Base-by-base conservation (phyloP, 2,797 vertebrate genomes). In the Sebastolobus altivelis region DNA sequence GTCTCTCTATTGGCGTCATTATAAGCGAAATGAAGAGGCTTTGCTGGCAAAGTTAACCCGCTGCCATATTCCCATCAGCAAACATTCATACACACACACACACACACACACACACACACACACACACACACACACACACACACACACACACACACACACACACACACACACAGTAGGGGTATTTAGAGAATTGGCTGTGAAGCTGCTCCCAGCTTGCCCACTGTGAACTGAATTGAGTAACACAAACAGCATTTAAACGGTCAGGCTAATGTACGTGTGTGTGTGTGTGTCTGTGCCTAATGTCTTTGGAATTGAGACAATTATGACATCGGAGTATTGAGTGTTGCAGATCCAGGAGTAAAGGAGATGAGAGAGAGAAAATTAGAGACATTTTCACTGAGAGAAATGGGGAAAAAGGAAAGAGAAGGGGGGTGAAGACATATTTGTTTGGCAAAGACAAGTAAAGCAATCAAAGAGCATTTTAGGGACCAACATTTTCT, bases 201-300 rank as follows among this genome's bases (percentile, higher is more conserved):
- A 84, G 81, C 80, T 70, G 75, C 78, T 90, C 89, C 82, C 88
- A 91, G 92, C 84, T 84, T 84, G 83, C 84, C 83, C 85, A 90
- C 88, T 89, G 87, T 59, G 86, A 91, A 84, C 84, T 62, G 80
- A 87, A 91, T 80, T 85, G 81, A 93, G 88, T 70, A 80, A 81
- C 85, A 78, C 84, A 90, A 89, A 86, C 79, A 84, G 70, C 73
- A 70, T 84, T 77, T 83, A 89, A 83, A 89, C 7, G 31, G 72
- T 49, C 58, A 46, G 71, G 62, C 58, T 79, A 62, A 49, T 69
- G 55, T 27, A 5, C 7, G 2, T 70, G 38, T 62, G 49, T 65
- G 54, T 18, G 11, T 58, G 33, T 49, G 27, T 72, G 56, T 31
- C 25, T 67, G 33, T 25, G 35, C 6, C 40, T 68, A 63, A 72